Conservation (phyloP, 2,113 vertebrate genomes). For the Tupaia chinensis region DNA sequence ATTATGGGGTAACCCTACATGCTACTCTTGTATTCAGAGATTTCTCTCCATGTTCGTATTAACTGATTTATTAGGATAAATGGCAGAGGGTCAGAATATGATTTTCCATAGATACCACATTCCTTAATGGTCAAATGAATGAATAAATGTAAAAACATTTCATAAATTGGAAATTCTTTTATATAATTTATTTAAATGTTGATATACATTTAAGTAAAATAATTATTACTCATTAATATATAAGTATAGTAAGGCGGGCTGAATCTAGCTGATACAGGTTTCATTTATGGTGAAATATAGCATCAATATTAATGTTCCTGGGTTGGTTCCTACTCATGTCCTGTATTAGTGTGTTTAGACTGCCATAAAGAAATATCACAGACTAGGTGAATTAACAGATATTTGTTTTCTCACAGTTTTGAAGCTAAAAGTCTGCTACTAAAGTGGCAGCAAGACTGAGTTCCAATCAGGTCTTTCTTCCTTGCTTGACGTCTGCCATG, state of each 20-base stretch:
- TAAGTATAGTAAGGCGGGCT: neutral
- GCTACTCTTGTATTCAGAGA: neutral
- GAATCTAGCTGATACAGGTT: neutral
- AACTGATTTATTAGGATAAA: slow-evolving; percentile 23
- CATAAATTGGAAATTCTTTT: neutral
- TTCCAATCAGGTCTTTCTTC: neutral
- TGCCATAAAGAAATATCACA: neutral
- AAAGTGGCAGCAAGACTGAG: neutral
- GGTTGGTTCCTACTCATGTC: neutral
- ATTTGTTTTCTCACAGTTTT: neutral
- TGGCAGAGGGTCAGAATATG: neutral
- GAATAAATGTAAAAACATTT: neutral
- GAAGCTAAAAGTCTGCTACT: neutral
- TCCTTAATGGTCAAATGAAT: neutral
- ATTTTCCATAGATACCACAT: neutral
- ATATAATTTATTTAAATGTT: neutral
- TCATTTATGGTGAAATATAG: neutral
- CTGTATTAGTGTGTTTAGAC: neutral
- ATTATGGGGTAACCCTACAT: too few species aligned
- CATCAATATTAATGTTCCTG: neutral
- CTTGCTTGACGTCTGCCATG: neutral
- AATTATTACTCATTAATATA: neutral
- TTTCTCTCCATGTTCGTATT: neutral
- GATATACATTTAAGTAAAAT: neutral
- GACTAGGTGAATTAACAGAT: neutral